Percentiles rank a stretch among this genome's conserved stretches.
These are phyloP conservation scores for Rhinogobio ventralis DNA, from an alignment of 2,797 vertebrate genomes.

Conservation along the genomic window DNA sequence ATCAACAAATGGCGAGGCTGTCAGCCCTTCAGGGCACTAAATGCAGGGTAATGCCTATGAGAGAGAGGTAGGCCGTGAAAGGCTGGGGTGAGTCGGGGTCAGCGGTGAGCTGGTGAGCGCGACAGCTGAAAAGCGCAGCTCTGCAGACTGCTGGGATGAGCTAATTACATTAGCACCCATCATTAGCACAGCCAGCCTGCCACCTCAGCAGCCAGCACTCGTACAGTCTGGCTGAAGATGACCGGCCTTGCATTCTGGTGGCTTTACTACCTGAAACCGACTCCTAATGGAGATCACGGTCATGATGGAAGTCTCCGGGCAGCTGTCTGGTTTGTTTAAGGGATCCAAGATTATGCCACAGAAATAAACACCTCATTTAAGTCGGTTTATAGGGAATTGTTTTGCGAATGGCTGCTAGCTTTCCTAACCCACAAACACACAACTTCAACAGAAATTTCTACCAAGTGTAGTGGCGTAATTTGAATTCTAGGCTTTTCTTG, in stretches of 20 bases:
- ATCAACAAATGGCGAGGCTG: constrained; percentile 44
- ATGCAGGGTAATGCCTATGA: constrained; percentile 59
- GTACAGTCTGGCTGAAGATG: constrained; percentile 34
- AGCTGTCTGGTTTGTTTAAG: constrained; percentile 19
- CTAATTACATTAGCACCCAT: constrained; percentile 80
- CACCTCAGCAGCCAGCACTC: constrained; percentile 70
- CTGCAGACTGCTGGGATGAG: constrained; percentile 73
- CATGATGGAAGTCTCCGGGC: background rate
- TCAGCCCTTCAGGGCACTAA: constrained; percentile 48
- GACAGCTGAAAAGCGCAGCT: constrained; percentile 63
- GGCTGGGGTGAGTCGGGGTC: constrained; percentile 63
- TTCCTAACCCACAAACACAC: background rate
- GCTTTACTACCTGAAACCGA: constrained; percentile 15
- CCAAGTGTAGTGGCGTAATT: background rate
- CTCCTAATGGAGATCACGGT: constrained; percentile 47
- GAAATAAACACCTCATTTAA: constrained; percentile 32
- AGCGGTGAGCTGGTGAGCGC: constrained; percentile 56
- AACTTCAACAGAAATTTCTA: background rate
- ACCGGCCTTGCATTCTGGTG: constrained; percentile 31
- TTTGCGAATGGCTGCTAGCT: background rate
- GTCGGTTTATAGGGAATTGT: background rate
- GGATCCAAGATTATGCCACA: constrained; percentile 37
- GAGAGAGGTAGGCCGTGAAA: constrained; percentile 59
- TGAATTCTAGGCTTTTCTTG: background rate
- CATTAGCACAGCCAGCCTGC: constrained; percentile 74